Evolutionary conservation across 2,797 vertebrate species (phyloP).

Genomic region (Poeciliopsis turneri): DNA sequence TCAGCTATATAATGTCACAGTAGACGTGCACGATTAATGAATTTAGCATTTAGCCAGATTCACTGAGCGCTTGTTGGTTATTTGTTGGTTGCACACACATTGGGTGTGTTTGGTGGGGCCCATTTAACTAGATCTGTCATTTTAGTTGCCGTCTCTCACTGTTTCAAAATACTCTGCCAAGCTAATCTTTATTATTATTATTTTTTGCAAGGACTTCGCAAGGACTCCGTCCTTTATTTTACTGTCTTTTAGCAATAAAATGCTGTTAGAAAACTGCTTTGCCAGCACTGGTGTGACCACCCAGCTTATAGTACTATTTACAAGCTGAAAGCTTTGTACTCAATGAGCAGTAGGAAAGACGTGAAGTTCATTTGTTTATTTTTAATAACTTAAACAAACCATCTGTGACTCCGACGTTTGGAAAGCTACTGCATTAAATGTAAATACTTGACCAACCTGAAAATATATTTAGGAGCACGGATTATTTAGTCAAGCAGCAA

Average conservation of each 20-base stretch:
- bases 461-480: background rate
- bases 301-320: background rate
- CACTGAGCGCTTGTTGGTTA: background rate
- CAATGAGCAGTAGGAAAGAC: background rate
- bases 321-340: background rate
- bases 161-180: background rate
- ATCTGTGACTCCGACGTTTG: background rate
- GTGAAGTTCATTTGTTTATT: background rate
- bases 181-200: background rate
- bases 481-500: background rate
- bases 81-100: background rate
- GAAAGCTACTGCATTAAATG: background rate
- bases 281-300: background rate
- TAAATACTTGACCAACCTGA: background rate
- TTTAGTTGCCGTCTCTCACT: background rate
- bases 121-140: background rate
- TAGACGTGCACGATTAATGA: background rate
- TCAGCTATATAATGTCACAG: conserved; percentile 6
- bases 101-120: background rate
- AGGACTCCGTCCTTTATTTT: background rate
- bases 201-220: background rate
- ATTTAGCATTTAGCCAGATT: conserved; percentile 7
- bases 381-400: background rate
- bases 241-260: background rate
- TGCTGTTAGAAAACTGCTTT: conserved; percentile 3